Conservation (phyloP, 2,797 vertebrate genomes). For the Enteromius paludinosus region DNA sequence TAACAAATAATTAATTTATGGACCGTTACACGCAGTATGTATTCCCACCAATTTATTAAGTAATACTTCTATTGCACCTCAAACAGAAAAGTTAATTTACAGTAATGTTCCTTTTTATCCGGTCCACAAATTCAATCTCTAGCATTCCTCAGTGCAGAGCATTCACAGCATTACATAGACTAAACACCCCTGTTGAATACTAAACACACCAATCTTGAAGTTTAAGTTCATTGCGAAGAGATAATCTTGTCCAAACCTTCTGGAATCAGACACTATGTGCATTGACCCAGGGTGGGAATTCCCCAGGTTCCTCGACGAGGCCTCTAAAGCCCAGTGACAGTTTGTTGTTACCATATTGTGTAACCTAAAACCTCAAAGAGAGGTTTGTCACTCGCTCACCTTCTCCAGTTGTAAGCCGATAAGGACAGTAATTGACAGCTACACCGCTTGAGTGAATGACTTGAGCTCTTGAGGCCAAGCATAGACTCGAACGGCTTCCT, state of each 20-base stretch:
- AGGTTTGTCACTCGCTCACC: slow-evolving; percentile 43
- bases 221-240: slow-evolving; percentile 31
- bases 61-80: background rate
- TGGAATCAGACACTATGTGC: slow-evolving; percentile 32
- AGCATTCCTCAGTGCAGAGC: background rate
- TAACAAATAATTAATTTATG: background rate
- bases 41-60: background rate
- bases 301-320: slow-evolving; percentile 33
- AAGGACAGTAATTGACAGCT: slow-evolving; percentile 47
- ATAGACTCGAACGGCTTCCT: slow-evolving; percentile 20
- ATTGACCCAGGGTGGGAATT: slow-evolving; percentile 35
- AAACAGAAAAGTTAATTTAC: background rate
- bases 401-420: slow-evolving; percentile 49
- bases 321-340: slow-evolving; percentile 46
- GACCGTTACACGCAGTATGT: background rate
- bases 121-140: background rate
- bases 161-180: background rate
- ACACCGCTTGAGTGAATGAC: slow-evolving; percentile 34
- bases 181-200: background rate
- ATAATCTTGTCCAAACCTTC: slow-evolving; percentile 23
- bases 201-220: slow-evolving; percentile 23
- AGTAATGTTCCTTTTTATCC: background rate
- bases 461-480: slow-evolving; percentile 24
- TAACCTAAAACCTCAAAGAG: slow-evolving; percentile 53
- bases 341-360: slow-evolving; percentile 55